Evolutionary conservation across 1,140 invertebrate species (phyloP).

Genomic region (Epicauta chinensis): DNA sequence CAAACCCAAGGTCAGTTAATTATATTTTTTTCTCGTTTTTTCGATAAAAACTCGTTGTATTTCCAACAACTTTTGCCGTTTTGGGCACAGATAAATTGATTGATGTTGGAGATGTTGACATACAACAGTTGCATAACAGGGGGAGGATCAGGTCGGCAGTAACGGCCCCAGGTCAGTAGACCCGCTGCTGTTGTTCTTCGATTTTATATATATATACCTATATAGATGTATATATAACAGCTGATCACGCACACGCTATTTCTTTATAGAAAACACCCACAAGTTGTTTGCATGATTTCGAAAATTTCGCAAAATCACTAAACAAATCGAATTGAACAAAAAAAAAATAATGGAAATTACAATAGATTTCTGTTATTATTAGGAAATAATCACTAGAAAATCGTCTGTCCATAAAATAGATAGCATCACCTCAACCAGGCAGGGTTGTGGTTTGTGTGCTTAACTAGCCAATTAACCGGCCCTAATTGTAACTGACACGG

Average conservation of each 20-base stretch:
- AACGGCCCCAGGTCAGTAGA: slow-evolving; percentile 33
- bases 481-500: slow-evolving; percentile 26
- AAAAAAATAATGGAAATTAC: background rate
- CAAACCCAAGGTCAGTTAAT: background rate
- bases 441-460: slow-evolving; percentile 27
- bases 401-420: background rate
- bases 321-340: too few relatives aligned
- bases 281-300: too few relatives aligned
- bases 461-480: slow-evolving; percentile 30
- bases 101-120: slow-evolving; percentile 23
- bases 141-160: slow-evolving; percentile 29
- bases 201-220: slow-evolving; percentile 2
- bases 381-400: background rate
- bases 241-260: slow-evolving; percentile 27
- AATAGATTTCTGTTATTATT: too few relatives aligned
- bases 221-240: slow-evolving; percentile 10
- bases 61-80: background rate
- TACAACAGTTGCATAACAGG: slow-evolving; percentile 32
- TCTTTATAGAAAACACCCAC: background rate
- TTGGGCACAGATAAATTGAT: slow-evolving; percentile 23
- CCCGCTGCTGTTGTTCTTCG: slow-evolving; percentile 21
- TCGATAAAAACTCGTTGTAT: background rate
- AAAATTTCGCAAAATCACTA: background rate
- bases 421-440: slow-evolving; percentile 8
- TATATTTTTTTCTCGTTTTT: background rate